phyloP scores from a whole-genome alignment of 2,797 vertebrate genomes.

The Sylvia borin region DNA sequence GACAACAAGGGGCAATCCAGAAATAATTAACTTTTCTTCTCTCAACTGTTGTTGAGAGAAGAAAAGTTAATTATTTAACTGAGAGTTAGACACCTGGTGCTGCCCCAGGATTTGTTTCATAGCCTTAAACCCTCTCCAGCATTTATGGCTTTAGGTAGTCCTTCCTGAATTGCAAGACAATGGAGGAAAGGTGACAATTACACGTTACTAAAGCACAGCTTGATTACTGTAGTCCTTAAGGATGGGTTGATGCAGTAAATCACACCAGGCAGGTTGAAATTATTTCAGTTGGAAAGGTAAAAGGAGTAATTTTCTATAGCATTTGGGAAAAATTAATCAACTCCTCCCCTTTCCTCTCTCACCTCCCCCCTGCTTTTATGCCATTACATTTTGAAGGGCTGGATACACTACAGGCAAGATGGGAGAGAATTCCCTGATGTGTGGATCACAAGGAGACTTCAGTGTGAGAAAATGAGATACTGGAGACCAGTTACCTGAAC shows the following conservation, averaged over 20 bases:
- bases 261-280: not conserved
- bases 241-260: not conserved
- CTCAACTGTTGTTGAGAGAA: no score
- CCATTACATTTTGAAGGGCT: not conserved
- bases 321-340: not conserved
- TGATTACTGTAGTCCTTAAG: not conserved
- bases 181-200: not conserved
- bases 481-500: not conserved
- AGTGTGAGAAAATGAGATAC: not conserved
- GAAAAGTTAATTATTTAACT: not conserved
- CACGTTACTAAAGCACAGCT: not conserved
- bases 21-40: no score
- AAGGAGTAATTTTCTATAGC: not conserved
- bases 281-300: not conserved
- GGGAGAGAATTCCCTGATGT: not conserved
- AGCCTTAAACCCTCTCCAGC: not conserved
- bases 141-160: not conserved
- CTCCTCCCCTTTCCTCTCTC: not conserved
- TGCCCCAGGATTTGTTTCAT: not conserved
- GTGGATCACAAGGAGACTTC: not conserved
- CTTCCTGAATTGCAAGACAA: not conserved
- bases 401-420: not conserved
- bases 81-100: not conserved
- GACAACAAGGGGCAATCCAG: not conserved
- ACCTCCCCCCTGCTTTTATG: fast-evolving